Evolutionary conservation across 2,888 invertebrate genomes (phyloP), one percentile per base, ranked within the genome.

Genomic region (Tetranychus piercei): DNA sequence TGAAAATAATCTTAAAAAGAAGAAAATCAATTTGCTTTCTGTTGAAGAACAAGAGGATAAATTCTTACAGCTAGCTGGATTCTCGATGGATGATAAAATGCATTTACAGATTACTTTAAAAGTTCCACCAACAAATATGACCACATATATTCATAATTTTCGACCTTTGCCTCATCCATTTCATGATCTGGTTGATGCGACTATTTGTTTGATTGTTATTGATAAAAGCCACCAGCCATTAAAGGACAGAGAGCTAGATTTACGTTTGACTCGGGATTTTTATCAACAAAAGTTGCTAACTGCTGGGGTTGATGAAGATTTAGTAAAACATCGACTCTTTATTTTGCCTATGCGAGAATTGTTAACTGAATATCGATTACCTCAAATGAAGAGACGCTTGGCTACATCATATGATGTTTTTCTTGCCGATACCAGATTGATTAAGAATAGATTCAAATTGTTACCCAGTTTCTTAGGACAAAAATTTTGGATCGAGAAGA

Each of bases 261-360:
- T 76, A 22, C 70, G 76, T 8, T 9, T n/a, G 34, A 76, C 76
- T 11, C 72, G 71, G 66, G 18, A 22, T 15, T 64, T 72, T 43
- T 75, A 75, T 22, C 20, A 11, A 18, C 64, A 74, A n/a, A 55
- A 67, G n/a, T 23, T 76, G 7, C 8, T 44, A 1, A 73, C 18
- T n/a, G 71, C 66, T 55, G 69, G 65, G 34, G 44, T 74, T 15
- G 43, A 20, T 7, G 70, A 75, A 20, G 69, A 73, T 22, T 34
- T 73, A 9, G 43, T 75, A 75, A 75, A 69, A 80, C 80, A 67
- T n/a, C 8, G 71, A 45, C 72, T 77, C 55, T 86, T 88, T 80
- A 84, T 94, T 43, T 86, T 93, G 78, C 91, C 93, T 0, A 85
- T 92, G 79, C 88, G 90, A 79, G 88, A 90, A 80, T 81, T 94